Base-by-base conservation (phyloP, 2,797 vertebrate genomes). In the Salmo trutta region DNA sequence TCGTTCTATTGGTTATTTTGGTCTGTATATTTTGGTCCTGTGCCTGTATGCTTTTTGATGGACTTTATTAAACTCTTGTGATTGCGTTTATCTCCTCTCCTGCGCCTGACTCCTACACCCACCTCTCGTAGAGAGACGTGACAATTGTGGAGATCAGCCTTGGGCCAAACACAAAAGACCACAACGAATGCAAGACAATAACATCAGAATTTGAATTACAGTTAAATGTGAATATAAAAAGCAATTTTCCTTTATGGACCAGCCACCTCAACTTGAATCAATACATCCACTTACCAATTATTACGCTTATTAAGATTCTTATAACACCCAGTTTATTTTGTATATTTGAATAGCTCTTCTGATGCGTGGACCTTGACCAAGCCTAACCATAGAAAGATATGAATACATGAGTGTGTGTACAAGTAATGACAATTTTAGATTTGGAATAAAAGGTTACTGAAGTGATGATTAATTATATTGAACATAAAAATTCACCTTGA, bases 401-500 rank as follows among this genome's bases (percentile, higher is more conserved):
- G 67, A 82, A 81, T 77, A 80, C 75, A 77, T 74, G 77, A 80
- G 86, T 78, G 74, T 81, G 77, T 82, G 76, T 56, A 77, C 79
- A 82, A 84, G 82, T 85, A 73, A 81, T 69, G 69, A 83, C 86
- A 84, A 86, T 88, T 85, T 84, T 78, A 64, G 83, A 83, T 81
- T 75, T 77, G 79, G 74, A 69, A 29, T 77, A 79, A 86, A 84
- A 82, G 74, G 78, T 88, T 87, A 89, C 79, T 79, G 78, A 85
- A 90, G 90, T 93, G 87, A 94, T 90, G 92, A 93, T 93, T 92
- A 94, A 88, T 90, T 88, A 92, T 93, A 76, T 94, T 91, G 88
- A 87, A 94, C 93, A 94, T 94, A 94, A 93, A 91, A 94, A 92
- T 91, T 94, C 93, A 94, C 93, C 94, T 94, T 92, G 92, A 94